Percentiles rank a stretch among this genome's conserved stretches.
These are phyloP conservation scores for Maconellicoccus hirsutus DNA, from an alignment of 1,140 invertebrate species.

Conservation along the genomic window DNA sequence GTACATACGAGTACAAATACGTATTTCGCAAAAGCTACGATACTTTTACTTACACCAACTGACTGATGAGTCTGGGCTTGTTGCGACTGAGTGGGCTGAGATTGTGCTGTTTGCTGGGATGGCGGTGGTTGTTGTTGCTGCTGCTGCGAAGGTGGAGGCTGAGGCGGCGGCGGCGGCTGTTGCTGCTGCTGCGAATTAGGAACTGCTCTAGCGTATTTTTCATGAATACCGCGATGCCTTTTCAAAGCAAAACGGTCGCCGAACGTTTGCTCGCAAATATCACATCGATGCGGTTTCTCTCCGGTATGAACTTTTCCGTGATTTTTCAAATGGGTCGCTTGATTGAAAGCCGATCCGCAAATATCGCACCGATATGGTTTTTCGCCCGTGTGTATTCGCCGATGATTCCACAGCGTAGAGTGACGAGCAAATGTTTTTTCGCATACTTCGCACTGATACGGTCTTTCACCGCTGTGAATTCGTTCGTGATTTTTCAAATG, in stretches of 20 bases:
- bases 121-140: too few species aligned
- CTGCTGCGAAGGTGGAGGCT: too few species aligned
- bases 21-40: too few species aligned
- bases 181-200: conserved; percentile 34
- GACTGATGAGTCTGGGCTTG: not conserved
- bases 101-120: conserved; percentile 18
- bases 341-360: conserved; percentile 71
- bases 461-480: conserved; percentile 79
- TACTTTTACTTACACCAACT: too few species aligned
- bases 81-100: conserved; percentile 13
- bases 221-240: conserved; percentile 61
- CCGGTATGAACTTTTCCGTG: conserved; percentile 52
- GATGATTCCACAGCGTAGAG: conserved; percentile 80
- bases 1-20: too few species aligned
- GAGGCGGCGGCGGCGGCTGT: too few species aligned
- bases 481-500: conserved; percentile 86
- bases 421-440: conserved; percentile 78
- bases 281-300: conserved; percentile 44
- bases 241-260: conserved; percentile 69
- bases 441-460: conserved; percentile 83
- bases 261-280: conserved; percentile 66
- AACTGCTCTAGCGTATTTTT: conserved; percentile 54
- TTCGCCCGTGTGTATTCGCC: conserved; percentile 87
- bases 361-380: conserved; percentile 76
- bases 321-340: conserved; percentile 76